phyloP scores from a whole-genome alignment of 2,888 invertebrate species.

The Merodon equestris region DNA sequence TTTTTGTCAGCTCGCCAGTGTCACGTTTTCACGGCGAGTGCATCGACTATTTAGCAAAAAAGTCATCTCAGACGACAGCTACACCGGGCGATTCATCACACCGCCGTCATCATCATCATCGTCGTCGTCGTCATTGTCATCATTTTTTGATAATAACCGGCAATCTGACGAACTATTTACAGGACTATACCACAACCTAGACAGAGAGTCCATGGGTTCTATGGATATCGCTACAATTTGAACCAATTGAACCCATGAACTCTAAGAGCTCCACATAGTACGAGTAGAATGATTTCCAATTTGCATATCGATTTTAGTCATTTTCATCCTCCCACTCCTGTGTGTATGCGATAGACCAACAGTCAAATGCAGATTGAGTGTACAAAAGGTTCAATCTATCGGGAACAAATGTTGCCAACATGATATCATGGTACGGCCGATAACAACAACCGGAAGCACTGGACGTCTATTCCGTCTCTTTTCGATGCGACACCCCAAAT shows the following conservation, averaged over 20 bases:
- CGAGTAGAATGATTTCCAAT: slow-evolving; percentile 51
- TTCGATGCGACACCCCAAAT: slow-evolving; percentile 29
- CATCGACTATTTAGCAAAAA: slow-evolving; percentile 59
- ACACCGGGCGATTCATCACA: too few species aligned
- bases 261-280: not conserved
- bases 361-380: slow-evolving; percentile 38
- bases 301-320: slow-evolving; percentile 62
- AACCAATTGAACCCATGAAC: slow-evolving; percentile 63
- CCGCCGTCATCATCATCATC: slow-evolving; percentile 13
- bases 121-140: slow-evolving; percentile 19
- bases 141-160: slow-evolving; percentile 43
- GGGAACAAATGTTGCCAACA: slow-evolving; percentile 59
- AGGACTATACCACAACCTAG: slow-evolving; percentile 35
- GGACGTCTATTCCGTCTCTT: not conserved
- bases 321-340: slow-evolving; percentile 45
- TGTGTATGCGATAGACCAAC: slow-evolving; percentile 42
- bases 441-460: slow-evolving; percentile 45
- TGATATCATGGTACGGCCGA: slow-evolving; percentile 53
- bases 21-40: slow-evolving; percentile 60
- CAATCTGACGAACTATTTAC: slow-evolving; percentile 42
- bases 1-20: slow-evolving; percentile 55
- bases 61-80: slow-evolving; percentile 39
- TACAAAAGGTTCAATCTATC: slow-evolving; percentile 55
- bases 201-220: too few species aligned
- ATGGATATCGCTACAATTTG: slow-evolving; percentile 45